Evolutionary conservation across 1,140 invertebrate genomes (phyloP).

Genomic region (Drosophila kanapiae): DNA sequence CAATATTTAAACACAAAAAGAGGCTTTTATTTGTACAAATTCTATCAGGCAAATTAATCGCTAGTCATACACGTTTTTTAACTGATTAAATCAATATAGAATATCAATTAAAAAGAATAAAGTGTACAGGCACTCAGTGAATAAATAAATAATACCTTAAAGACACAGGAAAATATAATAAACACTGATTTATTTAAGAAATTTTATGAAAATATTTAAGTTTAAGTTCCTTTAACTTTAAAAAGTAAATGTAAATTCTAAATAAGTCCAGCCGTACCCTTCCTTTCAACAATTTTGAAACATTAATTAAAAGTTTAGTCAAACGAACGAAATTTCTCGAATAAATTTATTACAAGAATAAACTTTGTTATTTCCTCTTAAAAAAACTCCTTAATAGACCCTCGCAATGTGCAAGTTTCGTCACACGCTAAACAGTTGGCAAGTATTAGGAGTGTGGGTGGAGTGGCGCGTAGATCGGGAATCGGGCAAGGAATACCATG

Average conservation of each 20-base stretch:
- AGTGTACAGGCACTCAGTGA: background rate
- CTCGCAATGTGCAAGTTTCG: constrained; percentile 50
- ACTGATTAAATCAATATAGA: background rate
- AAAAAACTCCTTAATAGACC: constrained; percentile 20
- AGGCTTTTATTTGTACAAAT: background rate
- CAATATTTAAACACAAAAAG: too few species aligned
- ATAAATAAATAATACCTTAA: background rate
- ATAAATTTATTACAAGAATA: background rate
- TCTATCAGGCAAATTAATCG: background rate
- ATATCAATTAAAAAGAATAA: background rate
- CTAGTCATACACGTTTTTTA: background rate
- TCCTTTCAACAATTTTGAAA: too few species aligned
- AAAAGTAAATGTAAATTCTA: too few species aligned
- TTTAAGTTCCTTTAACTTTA: too few species aligned
- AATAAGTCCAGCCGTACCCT: too few species aligned
- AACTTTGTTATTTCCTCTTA: background rate
- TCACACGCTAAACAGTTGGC: constrained; percentile 76
- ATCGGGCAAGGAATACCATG: background rate
- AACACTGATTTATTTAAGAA: too few species aligned
- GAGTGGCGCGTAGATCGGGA: constrained; percentile 16
- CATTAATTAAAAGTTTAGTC: background rate
- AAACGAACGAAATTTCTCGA: background rate
- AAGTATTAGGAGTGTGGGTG: constrained; percentile 57
- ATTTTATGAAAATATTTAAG: too few species aligned
- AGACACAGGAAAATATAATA: background rate